Percentiles rank a stretch among this genome's conserved stretches.
Evolutionary conservation across 2,888 invertebrate species (phyloP).

Genomic region (Gymnocheta viridis): DNA sequence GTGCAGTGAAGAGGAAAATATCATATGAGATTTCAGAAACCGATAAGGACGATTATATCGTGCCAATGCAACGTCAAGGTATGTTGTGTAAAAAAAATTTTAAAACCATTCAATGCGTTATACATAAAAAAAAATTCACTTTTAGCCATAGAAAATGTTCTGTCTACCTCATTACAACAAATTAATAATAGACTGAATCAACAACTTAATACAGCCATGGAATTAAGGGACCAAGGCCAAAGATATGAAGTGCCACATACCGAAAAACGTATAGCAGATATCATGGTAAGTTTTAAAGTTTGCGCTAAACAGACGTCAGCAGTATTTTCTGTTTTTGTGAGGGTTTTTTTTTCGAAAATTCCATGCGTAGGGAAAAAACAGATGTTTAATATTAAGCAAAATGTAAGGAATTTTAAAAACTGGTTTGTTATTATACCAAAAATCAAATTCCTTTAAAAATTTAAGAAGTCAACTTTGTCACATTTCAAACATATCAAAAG

Average conservation of each 20-base stretch:
- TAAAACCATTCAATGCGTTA: neutral
- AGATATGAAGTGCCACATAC: constrained; percentile 77
- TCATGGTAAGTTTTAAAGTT: constrained; percentile 76
- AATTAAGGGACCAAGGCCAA: constrained; percentile 78
- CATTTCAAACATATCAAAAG: too few species aligned
- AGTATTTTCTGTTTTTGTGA: too few species aligned
- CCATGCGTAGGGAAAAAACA: too few species aligned
- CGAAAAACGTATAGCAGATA: constrained; percentile 78
- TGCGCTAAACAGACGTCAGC: neutral
- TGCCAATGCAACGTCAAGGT: constrained; percentile 63
- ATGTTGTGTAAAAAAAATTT: neutral
- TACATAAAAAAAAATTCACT: neutral
- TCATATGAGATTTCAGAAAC: constrained; percentile 24
- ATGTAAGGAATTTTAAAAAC: too few species aligned
- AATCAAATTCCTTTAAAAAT: too few species aligned
- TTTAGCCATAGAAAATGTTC: constrained; percentile 77
- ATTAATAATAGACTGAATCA: constrained; percentile 77
- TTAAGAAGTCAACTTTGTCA: too few species aligned
- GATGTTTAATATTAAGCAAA: too few species aligned
- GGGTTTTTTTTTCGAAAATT: too few species aligned
- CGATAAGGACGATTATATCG: constrained; percentile 60
- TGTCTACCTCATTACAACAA: constrained; percentile 78
- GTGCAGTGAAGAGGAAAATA: constrained; percentile 57
- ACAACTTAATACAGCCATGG: constrained; percentile 78
- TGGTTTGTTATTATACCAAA: too few species aligned